Evolutionary conservation across 2,797 vertebrate species (phyloP).

Genomic region (Poecilia wingei): DNA sequence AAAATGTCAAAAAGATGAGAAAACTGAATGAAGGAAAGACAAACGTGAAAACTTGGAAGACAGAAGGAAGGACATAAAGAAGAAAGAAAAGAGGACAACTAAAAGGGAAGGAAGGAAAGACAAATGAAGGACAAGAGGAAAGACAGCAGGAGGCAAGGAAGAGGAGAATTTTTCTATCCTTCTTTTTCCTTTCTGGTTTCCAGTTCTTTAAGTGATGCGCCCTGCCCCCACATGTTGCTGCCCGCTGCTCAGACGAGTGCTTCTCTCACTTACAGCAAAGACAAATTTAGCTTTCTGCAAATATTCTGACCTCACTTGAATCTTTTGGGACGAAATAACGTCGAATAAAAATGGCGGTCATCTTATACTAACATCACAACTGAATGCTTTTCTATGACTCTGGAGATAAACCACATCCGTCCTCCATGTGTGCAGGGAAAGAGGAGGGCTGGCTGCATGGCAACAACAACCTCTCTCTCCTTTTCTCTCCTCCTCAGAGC

Average conservation of each 20-base stretch:
- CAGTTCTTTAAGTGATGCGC: background rate
- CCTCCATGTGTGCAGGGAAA: background rate
- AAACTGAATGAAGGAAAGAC: background rate
- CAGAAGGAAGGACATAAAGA: background rate
- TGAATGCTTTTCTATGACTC: background rate
- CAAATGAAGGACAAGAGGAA: background rate
- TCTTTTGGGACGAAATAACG: background rate
- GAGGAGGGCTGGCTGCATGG: background rate
- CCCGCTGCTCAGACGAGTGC: background rate
- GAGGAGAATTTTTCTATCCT: background rate
- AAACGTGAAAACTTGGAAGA: background rate
- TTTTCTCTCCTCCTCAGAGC: background rate
- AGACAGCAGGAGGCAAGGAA: background rate
- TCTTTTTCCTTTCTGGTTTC: background rate
- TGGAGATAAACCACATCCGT: background rate
- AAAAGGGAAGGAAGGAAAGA: background rate
- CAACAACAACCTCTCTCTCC: conserved; percentile 24
- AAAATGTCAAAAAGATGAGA: background rate
- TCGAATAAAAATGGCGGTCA: background rate
- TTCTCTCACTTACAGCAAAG: background rate
- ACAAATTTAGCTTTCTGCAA: background rate
- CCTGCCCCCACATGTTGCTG: background rate
- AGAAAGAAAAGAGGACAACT: background rate
- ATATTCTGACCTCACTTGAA: background rate
- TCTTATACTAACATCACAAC: background rate